Evolutionary conservation across 2,113 vertebrate genomes (phyloP), one percentile per base, ranked within the genome.

Genomic region (Protomyctophum bolini): DNA sequence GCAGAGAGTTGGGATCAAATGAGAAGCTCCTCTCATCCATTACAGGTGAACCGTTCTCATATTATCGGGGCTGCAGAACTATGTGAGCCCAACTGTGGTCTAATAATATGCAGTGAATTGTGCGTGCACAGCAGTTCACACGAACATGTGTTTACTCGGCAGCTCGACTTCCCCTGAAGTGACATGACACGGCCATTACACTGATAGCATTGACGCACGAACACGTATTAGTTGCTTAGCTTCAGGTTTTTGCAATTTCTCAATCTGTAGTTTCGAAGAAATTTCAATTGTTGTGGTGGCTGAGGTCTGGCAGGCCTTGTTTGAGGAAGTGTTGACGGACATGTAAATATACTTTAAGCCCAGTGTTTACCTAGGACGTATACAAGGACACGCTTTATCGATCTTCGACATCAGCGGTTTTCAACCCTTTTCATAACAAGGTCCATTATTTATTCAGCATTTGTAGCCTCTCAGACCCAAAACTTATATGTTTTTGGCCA

Each of bases 21-120:
- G 73, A 63, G 33, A 41, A 48, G 77, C 70, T 51, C 70, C 59
- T 55, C 57, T 79, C 54, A 55, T 33, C 59, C 66, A 54, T 67
- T 47, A 33, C 12, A 41, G 33, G 33, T 41, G 33, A 41, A 41
- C 33, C 33, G 33, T 6, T 41, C 33, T 41, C 33, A 41, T 41
- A 41, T 41, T 41, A n/a, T n/a, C n/a, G 33, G 33, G 33, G 33
- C 3, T 41, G 33, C 33, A 41, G 33, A 41, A 41, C 33, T 41
- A 41, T 41, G 33, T 3, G 33, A 41, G 33, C 33, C 5, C 33
- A 41, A 41, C 5, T 41, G 33, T 41, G 33, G 33, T 41, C 33
- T 41, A 41, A 41, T 41, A 41, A 41, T 41, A 21, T 21, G 21
- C 21, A 21, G 21, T 21, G 21, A 21, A 21, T 21, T 21, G 21